Base-by-base conservation (phyloP, 2,888 invertebrate genomes). In the Microplitis deprimator region DNA sequence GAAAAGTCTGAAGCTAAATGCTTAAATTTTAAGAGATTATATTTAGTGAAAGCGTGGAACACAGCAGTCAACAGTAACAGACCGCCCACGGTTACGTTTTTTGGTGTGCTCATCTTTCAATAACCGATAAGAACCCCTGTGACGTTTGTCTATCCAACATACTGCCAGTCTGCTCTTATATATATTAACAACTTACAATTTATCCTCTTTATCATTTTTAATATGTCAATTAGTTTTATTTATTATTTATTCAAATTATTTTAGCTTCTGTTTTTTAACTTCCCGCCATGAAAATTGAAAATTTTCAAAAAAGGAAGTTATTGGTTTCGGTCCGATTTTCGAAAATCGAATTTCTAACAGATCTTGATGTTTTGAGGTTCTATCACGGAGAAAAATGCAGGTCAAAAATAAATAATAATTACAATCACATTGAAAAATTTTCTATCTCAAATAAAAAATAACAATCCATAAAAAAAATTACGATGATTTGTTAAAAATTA, bases 11-110 rank as follows among this genome's bases (percentile, higher is more conserved):
- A 59, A 40, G 76, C 41, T n/a, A 71, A 29, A 67, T 74, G 60
- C 61, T 65, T 74, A 70, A 60, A 74, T 65, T 61, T 77, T 74
- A 17, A 77, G 70, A 74, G 74, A 74, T 74, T 77, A 68, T 81
- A 79, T 79, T 78, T 65, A 82, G 87, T 86, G 87, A 87, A 87
- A 87, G 86, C 87, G 87, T 85, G 85, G 59, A 73, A 60, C 61
- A 68, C 71, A 38, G 67, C 67, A 73, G 67, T 65, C 41, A 40
- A 29, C 60, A 72, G 60, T 61, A n/a, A 6, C 13, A n/a, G 67
- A n/a, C 73, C 73, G 50, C 73, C 73, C 40, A 72, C 61, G 38
- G 71, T 40, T 61, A 62, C 29, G 17, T 62, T 61, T 72, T 61
- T 62, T 65, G 67, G 65, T 41, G 65, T 50, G 29, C 50, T 65